Evolutionary conservation across 2,888 invertebrate species (phyloP), one percentile per base, ranked within the genome.

Genomic region (Limulus polyphemus): DNA sequence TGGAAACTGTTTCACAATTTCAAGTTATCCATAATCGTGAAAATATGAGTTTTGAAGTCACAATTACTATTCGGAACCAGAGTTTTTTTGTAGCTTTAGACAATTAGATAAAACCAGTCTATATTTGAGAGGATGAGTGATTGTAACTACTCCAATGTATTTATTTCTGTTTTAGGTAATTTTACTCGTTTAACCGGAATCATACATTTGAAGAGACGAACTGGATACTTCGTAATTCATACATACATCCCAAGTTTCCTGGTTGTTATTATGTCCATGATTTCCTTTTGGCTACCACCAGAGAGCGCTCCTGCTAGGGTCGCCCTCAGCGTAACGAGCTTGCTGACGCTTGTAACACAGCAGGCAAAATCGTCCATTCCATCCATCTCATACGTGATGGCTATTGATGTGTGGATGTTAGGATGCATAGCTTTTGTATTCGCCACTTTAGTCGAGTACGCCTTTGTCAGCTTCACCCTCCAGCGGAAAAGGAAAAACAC

Each of bases 271-370:
- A 56, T 56, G 10, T 13, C 60, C 10, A 63, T 61, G 46, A 55
- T 63, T 56, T 61, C 61, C 10, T 65, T 65, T 59, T 65, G 63
- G 63, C 50, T 61, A 12, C 61, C 61, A 7, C 50, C 56, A 12
- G 11, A 56, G 10, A 60, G 59, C 17, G 59, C 56, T 56, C 62
- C 62, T 16, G 62, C 59, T 2, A 16, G 62, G 32, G 60, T 62
- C 14, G 50, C 50, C 14, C 14, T 50, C 13, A 13, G 13, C 14
- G 50, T 50, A 3, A 50, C 50, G 13, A n/a, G 13, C 2, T 50
- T 50, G 50, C 50, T 50, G 50, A n/a, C 50, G 4, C 50, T 50
- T 13, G 50, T 50, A 5, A 50, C 50, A 50, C 50, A 50, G 50
- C 14, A n/a, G 50, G 13, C 13, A n/a, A 50, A 50, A 14, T 50